Conservation (phyloP, 37 sponge, comb jelly and placozoan genomes). For the Geodia barretti region DNA sequence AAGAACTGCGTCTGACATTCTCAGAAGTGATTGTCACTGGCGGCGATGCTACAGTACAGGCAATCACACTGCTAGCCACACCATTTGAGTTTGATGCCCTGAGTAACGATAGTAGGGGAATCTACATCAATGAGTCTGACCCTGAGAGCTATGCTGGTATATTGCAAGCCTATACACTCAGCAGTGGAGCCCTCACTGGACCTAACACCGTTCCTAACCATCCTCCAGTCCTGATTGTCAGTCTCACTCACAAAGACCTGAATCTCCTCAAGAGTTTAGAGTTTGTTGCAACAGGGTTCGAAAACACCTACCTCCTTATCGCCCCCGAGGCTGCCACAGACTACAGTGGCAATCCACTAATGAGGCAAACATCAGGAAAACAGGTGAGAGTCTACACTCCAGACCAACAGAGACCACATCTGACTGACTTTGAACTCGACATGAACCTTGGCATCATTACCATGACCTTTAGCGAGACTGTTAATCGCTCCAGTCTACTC, state of each 20-base stretch:
- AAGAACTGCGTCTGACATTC: conserved; percentile 78
- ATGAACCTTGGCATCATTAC: conserved; percentile 62
- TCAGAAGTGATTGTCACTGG: conserved; percentile 61
- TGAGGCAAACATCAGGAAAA: conserved; percentile 21
- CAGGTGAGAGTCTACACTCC: conserved; percentile 64
- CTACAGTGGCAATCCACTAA: conserved; percentile 30
- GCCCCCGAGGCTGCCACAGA: conserved; percentile 43
- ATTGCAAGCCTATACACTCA: conserved; percentile 61
- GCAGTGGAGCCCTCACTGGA: conserved; percentile 48
- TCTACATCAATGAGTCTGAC: conserved; percentile 39
- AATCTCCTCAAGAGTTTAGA: conserved; percentile 87
- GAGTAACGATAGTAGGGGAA: conserved; percentile 23
- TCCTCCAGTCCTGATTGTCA: conserved; percentile 75
- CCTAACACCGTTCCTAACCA: conserved; percentile 51
- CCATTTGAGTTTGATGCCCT: conserved; percentile 60
- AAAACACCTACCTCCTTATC: conserved; percentile 80
- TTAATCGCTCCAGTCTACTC: conserved; percentile 60
- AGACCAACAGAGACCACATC: conserved; percentile 53
- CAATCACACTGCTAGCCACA: conserved; percentile 55
- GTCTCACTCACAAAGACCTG: conserved; percentile 67
- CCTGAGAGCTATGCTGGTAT: conserved; percentile 54
- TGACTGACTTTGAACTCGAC: conserved; percentile 67
- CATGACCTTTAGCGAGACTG: conserved; percentile 84
- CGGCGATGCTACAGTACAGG: neutral
- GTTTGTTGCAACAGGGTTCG: conserved; percentile 65